These are phyloP conservation scores for Homarus gammarus DNA, from an alignment of 2,888 invertebrate species.

Conservation along the genomic window DNA sequence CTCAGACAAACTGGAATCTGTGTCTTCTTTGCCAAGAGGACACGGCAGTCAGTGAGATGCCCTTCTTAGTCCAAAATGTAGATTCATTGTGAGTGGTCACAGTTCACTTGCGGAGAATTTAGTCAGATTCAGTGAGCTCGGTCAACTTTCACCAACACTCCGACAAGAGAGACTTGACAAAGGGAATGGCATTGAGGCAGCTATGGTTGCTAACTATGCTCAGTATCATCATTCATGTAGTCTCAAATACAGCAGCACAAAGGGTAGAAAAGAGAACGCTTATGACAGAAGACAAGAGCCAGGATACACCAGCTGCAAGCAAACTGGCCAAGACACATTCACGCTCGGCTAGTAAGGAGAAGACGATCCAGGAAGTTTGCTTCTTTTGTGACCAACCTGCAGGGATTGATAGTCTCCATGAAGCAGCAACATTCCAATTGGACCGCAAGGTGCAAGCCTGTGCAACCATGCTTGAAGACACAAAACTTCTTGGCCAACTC, in stretches of 20 bases:
- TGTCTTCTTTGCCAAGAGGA: slow-evolving; percentile 35
- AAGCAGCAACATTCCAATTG: slow-evolving; percentile 33
- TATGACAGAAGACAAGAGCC: background rate
- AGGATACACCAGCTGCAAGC: slow-evolving; percentile 17
- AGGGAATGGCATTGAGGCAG: slow-evolving; percentile 34
- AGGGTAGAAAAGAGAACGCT: background rate
- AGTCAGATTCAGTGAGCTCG: slow-evolving; percentile 18
- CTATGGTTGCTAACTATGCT: slow-evolving; percentile 22
- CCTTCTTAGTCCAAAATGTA: slow-evolving; percentile 26
- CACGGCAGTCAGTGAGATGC: slow-evolving; percentile 6
- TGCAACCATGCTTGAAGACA: slow-evolving; percentile 29
- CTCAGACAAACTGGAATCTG: slow-evolving; percentile 11
- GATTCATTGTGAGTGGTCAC: background rate
- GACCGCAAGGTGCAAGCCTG: slow-evolving; percentile 23
- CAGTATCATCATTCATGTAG: slow-evolving; percentile 19
- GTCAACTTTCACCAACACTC: slow-evolving; percentile 1
- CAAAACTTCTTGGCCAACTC: slow-evolving; percentile 9
- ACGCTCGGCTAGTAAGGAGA: background rate
- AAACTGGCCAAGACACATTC: slow-evolving; percentile 5
- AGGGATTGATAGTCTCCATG: slow-evolving; percentile 1
- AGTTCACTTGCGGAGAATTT: slow-evolving; percentile 26
- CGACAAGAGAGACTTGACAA: slow-evolving; percentile 29
- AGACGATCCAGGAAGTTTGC: slow-evolving; percentile 9
- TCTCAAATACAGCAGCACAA: slow-evolving; percentile 18
- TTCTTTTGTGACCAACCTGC: slow-evolving; percentile 43